phyloP scores from a whole-genome alignment of 2,797 vertebrate species.

The Anas georgica region DNA sequence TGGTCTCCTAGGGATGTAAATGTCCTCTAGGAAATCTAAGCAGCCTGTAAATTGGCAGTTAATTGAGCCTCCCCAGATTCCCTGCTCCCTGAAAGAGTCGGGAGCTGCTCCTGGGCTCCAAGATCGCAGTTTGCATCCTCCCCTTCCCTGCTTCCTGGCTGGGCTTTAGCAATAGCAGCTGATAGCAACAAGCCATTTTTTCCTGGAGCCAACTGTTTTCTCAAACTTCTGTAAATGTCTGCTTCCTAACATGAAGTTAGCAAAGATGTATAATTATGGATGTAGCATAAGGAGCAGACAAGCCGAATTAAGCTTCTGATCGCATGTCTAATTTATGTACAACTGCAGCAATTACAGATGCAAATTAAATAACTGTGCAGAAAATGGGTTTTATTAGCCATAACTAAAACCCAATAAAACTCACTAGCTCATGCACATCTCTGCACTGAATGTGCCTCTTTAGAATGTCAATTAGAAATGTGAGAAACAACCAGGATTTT shows the following conservation, averaged over 20 bases:
- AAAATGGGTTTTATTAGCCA: slow-evolving; percentile 68
- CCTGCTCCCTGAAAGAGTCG: neutral
- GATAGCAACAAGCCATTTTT: neutral
- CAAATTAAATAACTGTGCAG: slow-evolving; percentile 69
- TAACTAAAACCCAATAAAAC: slow-evolving; percentile 62
- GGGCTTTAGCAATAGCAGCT: neutral
- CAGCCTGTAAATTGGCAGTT: neutral
- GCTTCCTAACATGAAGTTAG: neutral
- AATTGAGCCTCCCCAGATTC: neutral
- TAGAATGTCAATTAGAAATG: slow-evolving; percentile 48
- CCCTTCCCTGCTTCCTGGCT: neutral
- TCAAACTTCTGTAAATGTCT: neutral
- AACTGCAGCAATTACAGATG: slow-evolving; percentile 60
- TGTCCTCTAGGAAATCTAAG: neutral
- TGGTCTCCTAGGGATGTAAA: neutral
- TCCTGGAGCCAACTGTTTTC: neutral
- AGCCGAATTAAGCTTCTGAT: slow-evolving; percentile 55
- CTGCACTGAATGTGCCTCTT: slow-evolving; percentile 2
- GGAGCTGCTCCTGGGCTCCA: rapidly evolving
- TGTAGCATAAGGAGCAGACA: slow-evolving; percentile 33
- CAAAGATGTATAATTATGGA: neutral
- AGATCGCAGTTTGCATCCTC: neutral
- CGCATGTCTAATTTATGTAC: slow-evolving; percentile 66
- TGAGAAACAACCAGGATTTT: slow-evolving; percentile 21
- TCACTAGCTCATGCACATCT: slow-evolving; percentile 37